A percentile compares a stretch with the other conserved stretches of the same genome.
phyloP scores from a whole-genome alignment of 2,888 invertebrate species.

The Melanophora roralis region DNA sequence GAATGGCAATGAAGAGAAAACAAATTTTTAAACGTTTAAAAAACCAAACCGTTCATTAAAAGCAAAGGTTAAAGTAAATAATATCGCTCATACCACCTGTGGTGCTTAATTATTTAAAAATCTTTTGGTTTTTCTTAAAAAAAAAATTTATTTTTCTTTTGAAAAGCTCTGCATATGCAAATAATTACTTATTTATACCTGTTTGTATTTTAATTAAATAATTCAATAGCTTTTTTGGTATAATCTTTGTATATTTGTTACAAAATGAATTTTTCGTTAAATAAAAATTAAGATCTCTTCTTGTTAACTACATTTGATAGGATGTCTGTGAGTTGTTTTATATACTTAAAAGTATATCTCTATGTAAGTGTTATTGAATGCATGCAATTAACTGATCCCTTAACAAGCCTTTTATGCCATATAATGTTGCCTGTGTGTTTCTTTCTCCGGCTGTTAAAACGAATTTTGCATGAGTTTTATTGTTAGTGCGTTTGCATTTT shows the following conservation, averaged over 20 bases:
- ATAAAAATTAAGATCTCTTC: not conserved
- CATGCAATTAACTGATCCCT: conserved; percentile 29
- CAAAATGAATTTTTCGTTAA: not conserved
- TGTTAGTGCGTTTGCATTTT: conserved; percentile 21
- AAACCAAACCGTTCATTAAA: too few relatives aligned
- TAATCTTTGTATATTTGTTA: not conserved
- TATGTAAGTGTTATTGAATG: too few relatives aligned
- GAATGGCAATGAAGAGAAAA: too few relatives aligned
- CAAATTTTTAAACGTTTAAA: too few relatives aligned
- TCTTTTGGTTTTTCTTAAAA: not conserved
- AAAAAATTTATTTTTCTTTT: not conserved
- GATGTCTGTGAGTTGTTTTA: not conserved
- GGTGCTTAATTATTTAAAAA: not conserved
- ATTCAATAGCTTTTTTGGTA: not conserved
- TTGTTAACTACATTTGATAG: not conserved
- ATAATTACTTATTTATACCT: not conserved
- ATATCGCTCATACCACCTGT: too few relatives aligned
- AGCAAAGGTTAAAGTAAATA: too few relatives aligned
- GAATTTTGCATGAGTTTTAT: not conserved
- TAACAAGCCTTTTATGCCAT: conserved; percentile 27
- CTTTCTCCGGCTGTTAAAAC: not conserved
- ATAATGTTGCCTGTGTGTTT: conserved; percentile 7
- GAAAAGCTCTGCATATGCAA: not conserved
- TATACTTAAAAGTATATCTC: not conserved
- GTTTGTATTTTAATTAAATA: not conserved